Evolutionary conservation across 2,888 invertebrate genomes (phyloP).

Genomic region (Tortricodes alternella): DNA sequence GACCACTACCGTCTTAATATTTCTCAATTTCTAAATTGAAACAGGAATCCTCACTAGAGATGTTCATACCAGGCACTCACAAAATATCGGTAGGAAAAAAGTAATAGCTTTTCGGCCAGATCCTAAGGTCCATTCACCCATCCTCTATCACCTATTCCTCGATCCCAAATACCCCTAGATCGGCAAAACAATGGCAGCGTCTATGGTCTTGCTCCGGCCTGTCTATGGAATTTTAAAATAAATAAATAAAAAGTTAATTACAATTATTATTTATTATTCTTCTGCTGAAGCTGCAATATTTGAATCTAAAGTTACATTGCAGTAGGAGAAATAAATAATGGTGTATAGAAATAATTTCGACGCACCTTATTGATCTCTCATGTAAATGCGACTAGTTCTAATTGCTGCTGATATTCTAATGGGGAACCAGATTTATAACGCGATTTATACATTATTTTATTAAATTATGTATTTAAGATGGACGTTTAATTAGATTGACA

Average conservation of each 20-base stretch:
- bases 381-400: conserved; percentile 35
- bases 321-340: conserved; percentile 39
- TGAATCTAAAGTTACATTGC: conserved; percentile 14
- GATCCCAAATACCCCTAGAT: no score
- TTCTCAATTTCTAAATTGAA: no score
- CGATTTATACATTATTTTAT: neutral
- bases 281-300: conserved; percentile 23
- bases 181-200: no score
- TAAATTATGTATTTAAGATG: neutral
- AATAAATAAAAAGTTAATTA: neutral
- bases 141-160: no score
- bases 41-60: no score
- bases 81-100: no score
- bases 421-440: neutral
- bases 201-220: no score
- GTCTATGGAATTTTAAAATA: no score
- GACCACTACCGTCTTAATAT: no score
- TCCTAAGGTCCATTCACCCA: no score
- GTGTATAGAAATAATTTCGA: conserved; percentile 36
- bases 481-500: neutral
- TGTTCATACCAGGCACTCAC: no score
- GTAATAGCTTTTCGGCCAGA: no score
- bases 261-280: conserved; percentile 1
- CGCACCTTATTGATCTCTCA: conserved; percentile 35
- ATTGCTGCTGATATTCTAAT: conserved; percentile 34